These are phyloP conservation scores for Caenorhabditis angaria DNA, from an alignment of 2,888 invertebrate genomes.

Conservation along the genomic window DNA sequence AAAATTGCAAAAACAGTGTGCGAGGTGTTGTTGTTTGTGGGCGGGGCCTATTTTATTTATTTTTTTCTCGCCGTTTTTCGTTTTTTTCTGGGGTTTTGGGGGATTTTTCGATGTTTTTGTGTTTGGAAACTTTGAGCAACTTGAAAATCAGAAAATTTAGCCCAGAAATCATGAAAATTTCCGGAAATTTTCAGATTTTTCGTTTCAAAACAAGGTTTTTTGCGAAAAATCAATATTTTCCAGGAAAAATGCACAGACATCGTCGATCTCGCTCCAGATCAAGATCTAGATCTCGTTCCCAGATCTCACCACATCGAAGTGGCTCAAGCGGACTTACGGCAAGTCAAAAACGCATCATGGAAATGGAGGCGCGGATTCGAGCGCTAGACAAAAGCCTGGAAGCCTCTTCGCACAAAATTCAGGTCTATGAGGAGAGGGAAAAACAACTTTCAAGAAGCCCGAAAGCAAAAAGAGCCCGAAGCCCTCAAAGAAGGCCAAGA, in stretches of 20 bases:
- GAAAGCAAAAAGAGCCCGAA: constrained; percentile 11
- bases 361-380: neutral
- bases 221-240: no score
- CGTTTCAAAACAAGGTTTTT: no score
- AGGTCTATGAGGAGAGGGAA: constrained; percentile 1
- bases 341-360: constrained; percentile 3
- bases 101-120: no score
- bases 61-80: neutral
- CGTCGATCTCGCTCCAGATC: no score
- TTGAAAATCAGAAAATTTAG: no score
- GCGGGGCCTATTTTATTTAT: neutral
- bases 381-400: constrained; percentile 6
- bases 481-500: neutral
- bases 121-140: no score
- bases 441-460: neutral
- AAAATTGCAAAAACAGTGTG: constrained; percentile 15
- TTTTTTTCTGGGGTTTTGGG: no score
- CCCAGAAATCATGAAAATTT: no score
- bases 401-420: neutral
- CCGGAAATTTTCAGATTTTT: no score
- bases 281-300: neutral
- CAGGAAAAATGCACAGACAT: no score
- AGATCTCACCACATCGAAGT: neutral
- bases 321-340: neutral
- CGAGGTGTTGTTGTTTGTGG: constrained; percentile 2